Evolutionary conservation across 2,113 vertebrate genomes (phyloP).

Genomic region (Murina feae): DNA sequence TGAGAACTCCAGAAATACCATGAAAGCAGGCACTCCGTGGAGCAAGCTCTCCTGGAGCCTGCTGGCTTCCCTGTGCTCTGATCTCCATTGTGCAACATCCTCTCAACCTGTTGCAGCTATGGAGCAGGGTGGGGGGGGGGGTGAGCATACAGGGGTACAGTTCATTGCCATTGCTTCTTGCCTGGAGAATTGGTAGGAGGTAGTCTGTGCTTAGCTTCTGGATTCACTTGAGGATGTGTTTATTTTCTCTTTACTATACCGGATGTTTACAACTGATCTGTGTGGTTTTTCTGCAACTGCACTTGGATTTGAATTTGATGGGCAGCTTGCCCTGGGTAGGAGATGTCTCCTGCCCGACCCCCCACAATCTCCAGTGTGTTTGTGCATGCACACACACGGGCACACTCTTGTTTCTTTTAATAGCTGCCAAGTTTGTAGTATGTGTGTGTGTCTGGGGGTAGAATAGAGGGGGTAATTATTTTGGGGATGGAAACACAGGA

Average conservation of each 20-base stretch:
- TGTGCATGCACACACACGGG: background rate
- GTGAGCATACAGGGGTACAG: rapidly evolving
- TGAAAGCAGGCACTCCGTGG: background rate
- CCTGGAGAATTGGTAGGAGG: background rate
- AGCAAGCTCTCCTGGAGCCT: background rate
- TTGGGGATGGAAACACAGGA: constrained; percentile 54
- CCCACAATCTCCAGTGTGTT: background rate
- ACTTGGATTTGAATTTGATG: constrained; percentile 65
- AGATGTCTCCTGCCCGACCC: background rate
- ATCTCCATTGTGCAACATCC: background rate
- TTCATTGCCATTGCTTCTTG: rapidly evolving
- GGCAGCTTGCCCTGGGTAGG: constrained; percentile 55
- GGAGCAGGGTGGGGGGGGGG: background rate
- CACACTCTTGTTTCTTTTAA: constrained; percentile 15
- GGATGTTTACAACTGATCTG: constrained; percentile 54
- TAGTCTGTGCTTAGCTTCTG: background rate
- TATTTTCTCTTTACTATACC: constrained; percentile 59
- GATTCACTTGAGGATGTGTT: constrained; percentile 63
- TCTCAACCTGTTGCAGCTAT: too few species aligned
- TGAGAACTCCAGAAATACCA: background rate
- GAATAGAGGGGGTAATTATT: constrained; percentile 73
- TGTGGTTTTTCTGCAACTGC: constrained; percentile 43
- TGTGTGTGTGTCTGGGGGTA: constrained; percentile 32
- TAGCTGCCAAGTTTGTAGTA: constrained; percentile 56
- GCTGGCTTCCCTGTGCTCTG: background rate